phyloP scores from a whole-genome alignment of 2,113 vertebrate species.

The Stegostoma tigrinum region DNA sequence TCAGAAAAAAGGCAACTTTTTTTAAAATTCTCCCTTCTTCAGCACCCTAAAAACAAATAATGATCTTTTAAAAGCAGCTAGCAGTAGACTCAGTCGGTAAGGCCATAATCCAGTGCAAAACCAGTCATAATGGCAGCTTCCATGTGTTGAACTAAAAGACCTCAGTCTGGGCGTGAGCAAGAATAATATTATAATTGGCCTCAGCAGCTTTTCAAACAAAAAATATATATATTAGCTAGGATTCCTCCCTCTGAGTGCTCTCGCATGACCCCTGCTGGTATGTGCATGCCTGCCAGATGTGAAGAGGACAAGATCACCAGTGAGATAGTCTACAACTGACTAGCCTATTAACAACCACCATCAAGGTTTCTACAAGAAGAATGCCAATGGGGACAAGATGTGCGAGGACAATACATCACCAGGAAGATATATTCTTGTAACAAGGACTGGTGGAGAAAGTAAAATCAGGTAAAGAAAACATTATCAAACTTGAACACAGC shows the following conservation, averaged over 20 bases:
- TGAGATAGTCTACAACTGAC: background rate
- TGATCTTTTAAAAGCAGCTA: background rate
- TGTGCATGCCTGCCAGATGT: background rate
- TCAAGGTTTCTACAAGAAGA: background rate
- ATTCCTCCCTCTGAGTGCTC: background rate
- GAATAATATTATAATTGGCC: background rate
- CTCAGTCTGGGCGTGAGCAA: background rate
- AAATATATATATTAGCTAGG: background rate
- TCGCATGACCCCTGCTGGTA: background rate
- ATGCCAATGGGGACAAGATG: background rate
- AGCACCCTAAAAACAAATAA: background rate
- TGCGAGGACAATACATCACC: background rate
- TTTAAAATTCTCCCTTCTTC: background rate
- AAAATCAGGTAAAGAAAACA: background rate
- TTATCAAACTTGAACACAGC: background rate
- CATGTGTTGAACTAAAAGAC: background rate
- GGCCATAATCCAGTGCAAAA: background rate
- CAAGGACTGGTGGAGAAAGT: background rate
- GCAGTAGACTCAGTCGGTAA: background rate
- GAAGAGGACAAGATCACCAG: background rate
- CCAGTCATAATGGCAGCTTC: background rate
- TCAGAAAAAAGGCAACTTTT: constrained; percentile 1
- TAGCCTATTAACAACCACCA: background rate
- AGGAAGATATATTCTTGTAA: background rate
- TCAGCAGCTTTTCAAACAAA: background rate